These are phyloP conservation scores for Oreochromis grahami DNA, from an alignment of 2,797 vertebrate species.

Conservation along the genomic window DNA sequence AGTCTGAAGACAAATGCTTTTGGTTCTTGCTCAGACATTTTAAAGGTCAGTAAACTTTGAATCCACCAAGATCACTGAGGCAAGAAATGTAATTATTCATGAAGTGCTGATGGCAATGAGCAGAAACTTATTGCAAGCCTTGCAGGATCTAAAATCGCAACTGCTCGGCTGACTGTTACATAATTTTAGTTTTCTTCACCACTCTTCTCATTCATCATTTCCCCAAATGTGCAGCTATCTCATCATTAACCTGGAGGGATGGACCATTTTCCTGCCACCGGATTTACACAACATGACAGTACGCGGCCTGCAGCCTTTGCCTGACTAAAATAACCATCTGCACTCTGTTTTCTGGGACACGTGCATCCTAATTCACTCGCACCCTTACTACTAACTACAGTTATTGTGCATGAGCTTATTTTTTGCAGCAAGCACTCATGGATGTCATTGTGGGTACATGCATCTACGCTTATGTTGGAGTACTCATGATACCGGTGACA, in stretches of 20 bases:
- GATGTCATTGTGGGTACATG: neutral
- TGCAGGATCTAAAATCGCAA: constrained; percentile 9
- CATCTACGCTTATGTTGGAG: neutral
- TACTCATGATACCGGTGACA: constrained; percentile 26
- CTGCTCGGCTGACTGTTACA: constrained; percentile 2
- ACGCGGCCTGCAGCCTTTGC: constrained; percentile 34
- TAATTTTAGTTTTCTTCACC: neutral
- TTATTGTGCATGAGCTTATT: neutral
- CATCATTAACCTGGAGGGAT: constrained; percentile 30
- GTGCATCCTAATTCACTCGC: constrained; percentile 29
- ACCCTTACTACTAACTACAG: neutral
- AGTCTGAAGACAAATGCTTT: neutral
- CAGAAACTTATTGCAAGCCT: constrained; percentile 6
- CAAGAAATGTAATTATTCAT: constrained; percentile 45
- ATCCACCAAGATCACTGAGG: constrained; percentile 28
- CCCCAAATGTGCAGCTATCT: constrained; percentile 28
- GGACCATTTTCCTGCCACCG: constrained; percentile 4
- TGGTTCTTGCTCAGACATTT: constrained; percentile 34
- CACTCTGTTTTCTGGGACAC: constrained; percentile 23
- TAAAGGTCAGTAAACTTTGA: constrained; percentile 55
- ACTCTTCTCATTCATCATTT: constrained; percentile 27
- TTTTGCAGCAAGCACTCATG: neutral
- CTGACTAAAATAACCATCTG: constrained; percentile 56
- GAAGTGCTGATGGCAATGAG: constrained; percentile 27
- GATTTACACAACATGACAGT: constrained; percentile 48